Evolutionary conservation across 1,140 invertebrate species (phyloP).

Genomic region (Melitaea cinxia): DNA sequence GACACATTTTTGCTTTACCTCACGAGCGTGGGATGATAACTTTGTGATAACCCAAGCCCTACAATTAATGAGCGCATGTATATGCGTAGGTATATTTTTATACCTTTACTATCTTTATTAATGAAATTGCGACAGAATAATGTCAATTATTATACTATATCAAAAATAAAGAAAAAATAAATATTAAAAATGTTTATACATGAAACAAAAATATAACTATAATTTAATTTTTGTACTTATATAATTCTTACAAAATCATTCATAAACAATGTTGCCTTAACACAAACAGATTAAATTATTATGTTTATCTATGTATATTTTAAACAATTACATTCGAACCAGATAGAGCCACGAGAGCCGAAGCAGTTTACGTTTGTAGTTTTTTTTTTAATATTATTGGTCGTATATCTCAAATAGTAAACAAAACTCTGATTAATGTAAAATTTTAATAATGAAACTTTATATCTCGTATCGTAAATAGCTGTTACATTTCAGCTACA

Average conservation of each 20-base stretch:
- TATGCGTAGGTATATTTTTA: constrained; percentile 33
- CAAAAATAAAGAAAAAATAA: too few relatives aligned
- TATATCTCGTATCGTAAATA: background rate
- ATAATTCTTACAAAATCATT: too few relatives aligned
- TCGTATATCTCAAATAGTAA: constrained; percentile 19
- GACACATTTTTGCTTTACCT: constrained; percentile 67
- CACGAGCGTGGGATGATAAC: constrained; percentile 51
- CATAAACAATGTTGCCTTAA: background rate
- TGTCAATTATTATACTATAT: background rate
- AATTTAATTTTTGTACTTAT: too few relatives aligned
- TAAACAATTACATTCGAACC: constrained; percentile 1
- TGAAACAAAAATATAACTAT: too few relatives aligned
- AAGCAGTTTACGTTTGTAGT: constrained; percentile 14
- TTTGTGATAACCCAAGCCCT: constrained; percentile 58
- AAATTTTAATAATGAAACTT: background rate
- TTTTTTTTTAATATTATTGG: constrained; percentile 15
- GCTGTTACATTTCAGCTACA: background rate
- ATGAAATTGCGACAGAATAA: background rate
- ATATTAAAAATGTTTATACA: too few relatives aligned
- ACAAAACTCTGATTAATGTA: constrained; percentile 1
- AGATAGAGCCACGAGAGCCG: constrained; percentile 10
- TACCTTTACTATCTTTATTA: constrained; percentile 15
- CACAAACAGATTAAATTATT: background rate
- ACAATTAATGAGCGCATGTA: constrained; percentile 37
- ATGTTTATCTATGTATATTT: constrained; percentile 6